Evolutionary conservation across 2,888 invertebrate genomes (phyloP), one percentile per base, ranked within the genome.

Genomic region (Orthosia gracilis): DNA sequence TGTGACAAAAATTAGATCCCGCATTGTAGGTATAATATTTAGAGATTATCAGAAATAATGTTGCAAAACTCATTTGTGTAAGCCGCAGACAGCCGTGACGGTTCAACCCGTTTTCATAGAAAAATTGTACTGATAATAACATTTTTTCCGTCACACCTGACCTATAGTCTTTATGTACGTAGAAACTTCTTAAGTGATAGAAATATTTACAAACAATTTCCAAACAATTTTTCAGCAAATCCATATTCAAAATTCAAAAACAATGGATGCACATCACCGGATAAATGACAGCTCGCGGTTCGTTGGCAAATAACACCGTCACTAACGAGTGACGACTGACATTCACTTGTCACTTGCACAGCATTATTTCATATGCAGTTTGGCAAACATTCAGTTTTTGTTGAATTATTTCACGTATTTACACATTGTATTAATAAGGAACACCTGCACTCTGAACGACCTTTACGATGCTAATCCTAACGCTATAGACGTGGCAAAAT

Each of bases 301-400:
- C 17, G 18, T 71, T 84, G 70, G 66, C 69, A 68, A 15, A 17
- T 31, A 47, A 47, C 52, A 7, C 54, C 23, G 47, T 45, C 12
- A 68, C 62, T 65, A 12, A 52, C 55, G n/a, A 62, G 49, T 65
- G 71, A 45, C 76, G n/a, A 62, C 52, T 65, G 71, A 45, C 76
- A 82, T 70, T 75, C 65, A 54, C 31, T 50, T 70, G 70, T 78
- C 69, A 61, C 26, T 55, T 13, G 17, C 61, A 40, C 57, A 17
- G 40, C 63, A 75, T 31, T 76, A 59, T 58, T 54, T 69, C 15
- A 23, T 45, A 40, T 45, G 64, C 54, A 50, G 49, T 71, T 79
- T 84, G 80, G 85, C 83, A 74, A 57, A 40, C 40, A 23, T 23
- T 66, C 65, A 17, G 54, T 45, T 70, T 73, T 70, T 64, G 57